Percentiles rank a stretch among this genome's conserved stretches.
These are phyloP conservation scores for Huso huso DNA, from an alignment of 2,797 vertebrate genomes.

Conservation along the genomic window DNA sequence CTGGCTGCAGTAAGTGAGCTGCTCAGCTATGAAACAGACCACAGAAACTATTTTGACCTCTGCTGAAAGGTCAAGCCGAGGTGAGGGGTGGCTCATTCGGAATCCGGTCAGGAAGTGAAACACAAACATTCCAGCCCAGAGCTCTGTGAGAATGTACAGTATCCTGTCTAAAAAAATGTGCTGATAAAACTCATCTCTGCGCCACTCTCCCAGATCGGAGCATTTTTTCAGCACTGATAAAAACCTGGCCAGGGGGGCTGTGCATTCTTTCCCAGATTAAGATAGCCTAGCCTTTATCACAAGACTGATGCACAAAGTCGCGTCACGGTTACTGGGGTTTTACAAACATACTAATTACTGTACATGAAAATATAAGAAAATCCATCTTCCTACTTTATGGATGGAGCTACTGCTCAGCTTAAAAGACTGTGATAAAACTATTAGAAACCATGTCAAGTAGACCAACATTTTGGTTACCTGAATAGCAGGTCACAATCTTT, in stretches of 20 bases:
- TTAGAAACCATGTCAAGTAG: too few relatives aligned
- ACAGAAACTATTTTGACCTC: conserved; percentile 29
- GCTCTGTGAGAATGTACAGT: conserved; percentile 38
- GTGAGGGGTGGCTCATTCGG: conserved; percentile 42
- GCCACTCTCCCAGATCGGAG: conserved; percentile 26
- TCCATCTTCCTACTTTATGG: too few relatives aligned
- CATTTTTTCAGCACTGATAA: conserved; percentile 27
- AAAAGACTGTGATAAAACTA: too few relatives aligned
- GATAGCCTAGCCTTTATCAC: too few relatives aligned
- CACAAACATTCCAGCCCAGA: conserved; percentile 44
- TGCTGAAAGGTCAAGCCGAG: conserved; percentile 34
- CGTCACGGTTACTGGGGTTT: too few relatives aligned
- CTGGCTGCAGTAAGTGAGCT: neutral
- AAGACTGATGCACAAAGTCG: too few relatives aligned
- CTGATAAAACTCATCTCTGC: conserved; percentile 34
- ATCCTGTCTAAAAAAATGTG: neutral
- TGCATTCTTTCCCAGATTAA: too few relatives aligned
- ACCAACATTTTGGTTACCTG: too few relatives aligned
- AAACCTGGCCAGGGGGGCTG: neutral
- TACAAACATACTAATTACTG: too few relatives aligned
- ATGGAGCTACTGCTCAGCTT: too few relatives aligned
- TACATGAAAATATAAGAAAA: too few relatives aligned
- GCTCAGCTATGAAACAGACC: conserved; percentile 30
- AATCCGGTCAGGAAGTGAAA: conserved; percentile 51
- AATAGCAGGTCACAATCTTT: too few relatives aligned